Base-by-base conservation (phyloP, 2,113 vertebrate genomes). In the Quiscalus mexicanus region DNA sequence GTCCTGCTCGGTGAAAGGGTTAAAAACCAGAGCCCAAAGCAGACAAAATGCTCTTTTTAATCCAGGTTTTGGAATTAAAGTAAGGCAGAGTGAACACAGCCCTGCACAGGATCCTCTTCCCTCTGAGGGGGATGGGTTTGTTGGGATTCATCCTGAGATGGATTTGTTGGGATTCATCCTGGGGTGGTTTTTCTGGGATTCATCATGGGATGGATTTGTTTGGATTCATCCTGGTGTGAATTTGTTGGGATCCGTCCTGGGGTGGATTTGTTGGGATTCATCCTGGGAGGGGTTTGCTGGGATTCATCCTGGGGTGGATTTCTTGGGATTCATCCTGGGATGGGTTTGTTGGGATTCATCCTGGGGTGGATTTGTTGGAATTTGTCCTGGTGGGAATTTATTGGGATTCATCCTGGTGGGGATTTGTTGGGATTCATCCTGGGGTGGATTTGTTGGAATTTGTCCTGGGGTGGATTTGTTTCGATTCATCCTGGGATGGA, bases 21-120 rank as follows among this genome's bases (percentile, higher is more conserved):
- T 62, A 33, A 73, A 41, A 89, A 47, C 8, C 30, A 8, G 2
- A 84, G 65, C 44, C 21, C 14, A 53, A 7, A 69, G 31, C 15
- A 33, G 20, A 25, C 10, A 56, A 87, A 82, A 39, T 3, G 3
- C 11, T 5, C 7, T 17, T 37, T 59, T 70, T 15, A 19, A 15
- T 19, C 24, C 22, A 4, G 1, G 39, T 69, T 77, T 77, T 33
- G 8, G 52, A 53, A 53, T 33, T 10, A 56, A 41, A 28, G 16
- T 35, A 1, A n/a, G 47, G 39, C 39, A 55, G 33, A 30, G 19
- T 3, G 6, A 39, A 6, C 9, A 5, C 17, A 4, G 1, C 44
- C 28, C 23, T 80, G 39, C n/a, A 4, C 16, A 31, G 60, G 59
- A 30, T 11, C 52, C 12, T 37, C 37, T 33, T 70, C 18, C 35